Conservation (phyloP, 2,888 invertebrate species). For the Drosophila koepferae region DNA sequence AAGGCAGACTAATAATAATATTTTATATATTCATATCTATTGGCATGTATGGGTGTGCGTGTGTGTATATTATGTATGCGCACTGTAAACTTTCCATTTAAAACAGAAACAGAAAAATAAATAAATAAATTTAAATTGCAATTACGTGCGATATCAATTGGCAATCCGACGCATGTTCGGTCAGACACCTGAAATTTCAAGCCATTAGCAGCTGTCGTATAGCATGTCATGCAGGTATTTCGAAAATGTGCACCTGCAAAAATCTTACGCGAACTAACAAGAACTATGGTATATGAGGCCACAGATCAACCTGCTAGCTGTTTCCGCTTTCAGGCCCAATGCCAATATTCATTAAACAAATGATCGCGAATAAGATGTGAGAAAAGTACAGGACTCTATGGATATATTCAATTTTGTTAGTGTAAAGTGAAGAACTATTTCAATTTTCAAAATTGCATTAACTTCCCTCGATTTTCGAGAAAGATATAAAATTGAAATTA, state of each 20-base stretch:
- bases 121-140: slow-evolving; percentile 54
- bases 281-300: slow-evolving; percentile 25
- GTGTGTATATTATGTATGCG: slow-evolving; percentile 23
- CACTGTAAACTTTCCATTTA: slow-evolving; percentile 65
- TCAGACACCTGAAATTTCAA: slow-evolving; percentile 59
- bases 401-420: not conserved
- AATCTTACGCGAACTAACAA: slow-evolving; percentile 26
- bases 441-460: not conserved
- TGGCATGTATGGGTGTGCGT: slow-evolving; percentile 4
- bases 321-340: slow-evolving; percentile 58
- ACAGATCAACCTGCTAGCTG: slow-evolving; percentile 45
- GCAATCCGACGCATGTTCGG: slow-evolving; percentile 30
- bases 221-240: slow-evolving; percentile 53
- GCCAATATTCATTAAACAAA: slow-evolving; percentile 39
- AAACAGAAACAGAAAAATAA: slow-evolving; percentile 34
- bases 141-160: slow-evolving; percentile 63
- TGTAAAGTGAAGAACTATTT: too few relatives aligned
- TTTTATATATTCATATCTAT: slow-evolving; percentile 14
- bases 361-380: slow-evolving; percentile 3
- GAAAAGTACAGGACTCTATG: slow-evolving; percentile 13
- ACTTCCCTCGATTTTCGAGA: not conserved
- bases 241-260: slow-evolving; percentile 64
- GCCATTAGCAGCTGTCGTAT: slow-evolving; percentile 72
- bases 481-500: not conserved
- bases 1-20: slow-evolving; percentile 22